Conservation (phyloP, 2,113 vertebrate species). For the Rhinolophus sinicus region DNA sequence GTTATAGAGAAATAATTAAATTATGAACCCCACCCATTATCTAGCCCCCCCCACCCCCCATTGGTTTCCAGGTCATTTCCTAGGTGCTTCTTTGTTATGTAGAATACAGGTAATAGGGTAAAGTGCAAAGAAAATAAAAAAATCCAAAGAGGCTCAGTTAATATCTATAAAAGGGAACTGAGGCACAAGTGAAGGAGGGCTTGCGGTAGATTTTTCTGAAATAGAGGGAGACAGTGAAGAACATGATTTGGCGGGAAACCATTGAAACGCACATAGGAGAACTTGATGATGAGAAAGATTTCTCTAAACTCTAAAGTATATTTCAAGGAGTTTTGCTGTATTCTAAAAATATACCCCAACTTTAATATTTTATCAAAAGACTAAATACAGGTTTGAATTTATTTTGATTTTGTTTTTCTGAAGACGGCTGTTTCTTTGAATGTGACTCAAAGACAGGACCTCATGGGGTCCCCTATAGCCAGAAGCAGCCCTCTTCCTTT, state of each 20-base stretch:
- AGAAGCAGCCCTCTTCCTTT: neutral
- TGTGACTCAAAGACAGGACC: neutral
- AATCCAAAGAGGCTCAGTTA: neutral
- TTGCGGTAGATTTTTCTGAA: neutral
- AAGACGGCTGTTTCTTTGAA: neutral
- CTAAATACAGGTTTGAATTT: conserved; percentile 11
- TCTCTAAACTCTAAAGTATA: neutral
- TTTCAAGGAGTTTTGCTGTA: conserved; percentile 12
- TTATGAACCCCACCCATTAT: neutral
- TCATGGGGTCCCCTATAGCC: neutral
- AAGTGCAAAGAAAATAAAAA: neutral
- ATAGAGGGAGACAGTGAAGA: neutral
- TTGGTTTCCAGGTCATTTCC: neutral
- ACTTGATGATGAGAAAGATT: neutral
- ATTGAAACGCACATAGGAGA: neutral
- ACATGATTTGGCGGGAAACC: neutral
- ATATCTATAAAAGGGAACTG: neutral
- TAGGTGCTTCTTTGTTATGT: neutral
- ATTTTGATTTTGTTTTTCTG: neutral
- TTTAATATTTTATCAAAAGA: conserved; percentile 5
- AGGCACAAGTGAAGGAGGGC: neutral
- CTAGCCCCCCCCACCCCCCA: neutral
- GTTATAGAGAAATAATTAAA: neutral
- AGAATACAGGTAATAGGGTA: neutral
- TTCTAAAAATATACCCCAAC: neutral